Evolutionary conservation across 2,797 vertebrate species (phyloP).

Genomic region (Pseudochromis fuscus): DNA sequence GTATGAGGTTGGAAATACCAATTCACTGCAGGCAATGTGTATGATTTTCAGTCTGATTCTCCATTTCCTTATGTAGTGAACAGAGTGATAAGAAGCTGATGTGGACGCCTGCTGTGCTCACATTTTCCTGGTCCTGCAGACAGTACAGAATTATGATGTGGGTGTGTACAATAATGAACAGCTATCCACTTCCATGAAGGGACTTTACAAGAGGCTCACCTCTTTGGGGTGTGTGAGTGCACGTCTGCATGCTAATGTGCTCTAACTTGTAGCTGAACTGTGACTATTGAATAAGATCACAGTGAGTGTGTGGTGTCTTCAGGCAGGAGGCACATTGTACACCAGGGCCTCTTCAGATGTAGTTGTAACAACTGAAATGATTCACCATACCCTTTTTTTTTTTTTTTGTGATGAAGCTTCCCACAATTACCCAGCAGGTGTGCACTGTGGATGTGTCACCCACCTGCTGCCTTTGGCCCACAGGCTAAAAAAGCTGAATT

Average conservation of each 20-base stretch:
- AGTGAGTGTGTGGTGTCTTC: slow-evolving; percentile 43
- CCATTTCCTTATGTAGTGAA: neutral
- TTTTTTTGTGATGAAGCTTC: slow-evolving; percentile 25
- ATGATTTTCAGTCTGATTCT: slow-evolving; percentile 18
- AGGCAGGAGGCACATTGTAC: slow-evolving; percentile 31
- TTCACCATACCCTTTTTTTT: slow-evolving; percentile 30
- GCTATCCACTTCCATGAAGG: slow-evolving; percentile 27
- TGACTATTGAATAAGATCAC: slow-evolving; percentile 35
- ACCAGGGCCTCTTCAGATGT: slow-evolving; percentile 37
- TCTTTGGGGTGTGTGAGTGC: neutral
- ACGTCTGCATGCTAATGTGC: slow-evolving; percentile 31
- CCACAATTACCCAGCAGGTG: slow-evolving; percentile 57
- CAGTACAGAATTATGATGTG: slow-evolving; percentile 32
- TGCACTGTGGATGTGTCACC: slow-evolving; percentile 53
- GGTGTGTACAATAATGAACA: slow-evolving; percentile 29
- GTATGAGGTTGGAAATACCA: neutral
- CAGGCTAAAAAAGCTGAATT: slow-evolving; percentile 40
- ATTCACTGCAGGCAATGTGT: neutral
- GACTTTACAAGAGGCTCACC: slow-evolving; percentile 10
- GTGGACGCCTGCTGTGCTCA: slow-evolving; percentile 15
- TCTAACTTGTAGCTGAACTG: slow-evolving; percentile 32
- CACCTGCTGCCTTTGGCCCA: slow-evolving; percentile 55
- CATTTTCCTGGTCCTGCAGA: slow-evolving; percentile 33
- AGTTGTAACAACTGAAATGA: slow-evolving; percentile 50
- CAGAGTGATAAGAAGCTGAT: slow-evolving; percentile 2